A percentile compares a stretch with the other conserved stretches of the same genome.
Conservation (phyloP, 2,888 invertebrate genomes). For the Mesorhabditis belari region DNA sequence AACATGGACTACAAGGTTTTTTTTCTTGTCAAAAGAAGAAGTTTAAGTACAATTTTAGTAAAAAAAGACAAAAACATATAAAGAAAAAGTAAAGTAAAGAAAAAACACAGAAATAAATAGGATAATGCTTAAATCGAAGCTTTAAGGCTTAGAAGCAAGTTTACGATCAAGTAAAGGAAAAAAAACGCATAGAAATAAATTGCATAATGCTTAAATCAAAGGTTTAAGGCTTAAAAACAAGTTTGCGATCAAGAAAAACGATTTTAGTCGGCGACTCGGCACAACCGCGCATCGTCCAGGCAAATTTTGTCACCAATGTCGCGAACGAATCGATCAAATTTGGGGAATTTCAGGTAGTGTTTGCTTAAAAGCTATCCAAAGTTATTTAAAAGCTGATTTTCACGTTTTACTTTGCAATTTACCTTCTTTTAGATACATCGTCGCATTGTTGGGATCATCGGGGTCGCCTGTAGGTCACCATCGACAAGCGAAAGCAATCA, state of each 20-base stretch:
- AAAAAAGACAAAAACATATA: too few relatives aligned
- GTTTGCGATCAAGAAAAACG: not conserved
- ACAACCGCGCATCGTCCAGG: not conserved
- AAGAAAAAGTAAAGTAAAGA: too few relatives aligned
- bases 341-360: not conserved
- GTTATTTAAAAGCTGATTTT: not conserved
- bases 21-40: too few relatives aligned
- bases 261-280: not conserved
- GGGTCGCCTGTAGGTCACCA: slow-evolving; percentile 28
- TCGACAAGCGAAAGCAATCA: slow-evolving; percentile 1
- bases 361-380: not conserved
- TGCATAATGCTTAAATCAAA: too few relatives aligned
- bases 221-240: too few relatives aligned
- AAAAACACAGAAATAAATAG: too few relatives aligned
- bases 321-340: not conserved
- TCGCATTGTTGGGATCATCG: slow-evolving; percentile 42
- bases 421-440: slow-evolving; percentile 34
- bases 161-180: too few relatives aligned
- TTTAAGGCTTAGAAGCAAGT: too few relatives aligned
- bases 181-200: too few relatives aligned
- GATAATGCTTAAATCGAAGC: too few relatives aligned
- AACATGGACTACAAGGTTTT: slow-evolving; percentile 22
- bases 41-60: too few relatives aligned
- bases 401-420: not conserved
- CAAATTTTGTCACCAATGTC: not conserved